Evolutionary conservation across 2,797 vertebrate species (phyloP), one percentile per base, ranked within the genome.

Genomic region (Coracias cyanogaster): DNA sequence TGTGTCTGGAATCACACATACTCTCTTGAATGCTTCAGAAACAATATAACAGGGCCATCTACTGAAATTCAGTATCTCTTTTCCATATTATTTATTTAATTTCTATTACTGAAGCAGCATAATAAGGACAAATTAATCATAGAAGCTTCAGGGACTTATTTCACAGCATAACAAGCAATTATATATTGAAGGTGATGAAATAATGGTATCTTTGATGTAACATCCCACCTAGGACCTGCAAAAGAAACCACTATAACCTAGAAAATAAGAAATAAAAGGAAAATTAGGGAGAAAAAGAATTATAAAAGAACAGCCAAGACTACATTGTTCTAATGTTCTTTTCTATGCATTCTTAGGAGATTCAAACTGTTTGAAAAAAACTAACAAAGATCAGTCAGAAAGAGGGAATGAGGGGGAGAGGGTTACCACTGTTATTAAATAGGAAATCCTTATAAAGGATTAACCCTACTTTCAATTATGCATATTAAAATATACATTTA

Each of bases 91-190:
- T 92, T 85, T 91, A 71, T 89, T 93, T 92, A 24, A 39, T 92
- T 71, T 81, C 15, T 60, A 65, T 78, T 88, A 61, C 70, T 84
- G 76, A 94, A 92, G 62, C 35, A 72, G 76, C 29, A 64, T 82
- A 93, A 87, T 69, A 95, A 85, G 84, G 33, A 48, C 15, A 86
- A 85, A 77, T 65, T 84, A 91, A 94, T 90, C 33, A 79, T 28
- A 76, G 64, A 79, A 72, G 35, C 71, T 93, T 77, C 76, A 76
- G 39, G 80, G 72, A 86, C 64, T 80, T 84, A 84, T 94, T 94
- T 92, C 62, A 96, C 65, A 84, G 55, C 57, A 7, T 82, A 89
- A 93, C 48, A 85, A 85, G 78, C 55, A 82, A 74, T 69, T 95
- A 79, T 76, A 65, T 69, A 66, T n/a, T 37, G 70, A 78, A 71